These are phyloP conservation scores for Penaeus japonicus DNA, from an alignment of 1,140 invertebrate genomes.

Conservation along the genomic window DNA sequence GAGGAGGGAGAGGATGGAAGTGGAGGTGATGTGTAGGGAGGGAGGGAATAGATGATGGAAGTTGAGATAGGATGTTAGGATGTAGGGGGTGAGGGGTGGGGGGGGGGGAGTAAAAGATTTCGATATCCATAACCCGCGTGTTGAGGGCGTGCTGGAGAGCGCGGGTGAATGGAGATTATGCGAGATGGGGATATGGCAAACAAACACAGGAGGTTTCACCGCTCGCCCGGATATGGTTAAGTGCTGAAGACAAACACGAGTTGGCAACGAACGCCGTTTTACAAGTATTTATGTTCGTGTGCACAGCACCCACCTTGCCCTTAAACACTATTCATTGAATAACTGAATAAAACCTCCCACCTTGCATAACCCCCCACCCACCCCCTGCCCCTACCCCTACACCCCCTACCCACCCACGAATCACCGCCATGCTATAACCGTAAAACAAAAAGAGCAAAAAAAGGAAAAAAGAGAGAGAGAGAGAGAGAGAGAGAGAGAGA, in stretches of 20 bases:
- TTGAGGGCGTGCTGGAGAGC: neutral
- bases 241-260: conserved; percentile 19
- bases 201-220: conserved; percentile 13
- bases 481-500: neutral
- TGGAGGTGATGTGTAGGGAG: too few species aligned
- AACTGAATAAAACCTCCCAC: neutral
- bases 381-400: too few species aligned
- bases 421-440: too few species aligned
- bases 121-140: too few species aligned
- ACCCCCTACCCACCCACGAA: too few species aligned
- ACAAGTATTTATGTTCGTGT: neutral
- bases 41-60: too few species aligned
- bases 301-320: neutral
- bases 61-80: too few species aligned
- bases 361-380: neutral
- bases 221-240: neutral
- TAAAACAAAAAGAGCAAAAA: too few species aligned
- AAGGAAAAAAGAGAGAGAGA: too few species aligned
- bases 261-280: conserved; percentile 2
- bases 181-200: neutral
- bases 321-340: neutral
- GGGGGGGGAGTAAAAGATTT: too few species aligned
- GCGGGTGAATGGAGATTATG: neutral
- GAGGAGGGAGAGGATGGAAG: too few species aligned
- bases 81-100: too few species aligned